Percentiles rank a stretch among this genome's conserved stretches.
Conservation (phyloP, 2,888 invertebrate genomes). For the Onchidella celtica region DNA sequence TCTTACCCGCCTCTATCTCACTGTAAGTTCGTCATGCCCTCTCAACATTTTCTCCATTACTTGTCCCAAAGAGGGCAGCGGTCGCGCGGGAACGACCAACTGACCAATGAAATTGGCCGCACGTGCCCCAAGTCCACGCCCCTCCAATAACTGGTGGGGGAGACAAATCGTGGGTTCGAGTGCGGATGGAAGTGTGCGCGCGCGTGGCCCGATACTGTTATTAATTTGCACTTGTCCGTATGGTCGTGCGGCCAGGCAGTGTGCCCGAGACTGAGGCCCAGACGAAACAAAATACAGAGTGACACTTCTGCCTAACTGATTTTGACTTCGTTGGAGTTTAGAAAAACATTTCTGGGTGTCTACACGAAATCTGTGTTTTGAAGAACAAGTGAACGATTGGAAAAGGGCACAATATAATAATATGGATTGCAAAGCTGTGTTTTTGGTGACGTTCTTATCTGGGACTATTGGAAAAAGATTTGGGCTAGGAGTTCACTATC, state of each 20-base stretch:
- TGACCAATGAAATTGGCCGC: constrained; percentile 34
- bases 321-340: no score
- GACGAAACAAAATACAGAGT: background rate
- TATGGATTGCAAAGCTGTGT: no score
- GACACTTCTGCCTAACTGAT: no score
- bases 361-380: no score
- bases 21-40: background rate
- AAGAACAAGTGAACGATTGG: no score
- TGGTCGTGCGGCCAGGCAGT: background rate
- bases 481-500: no score
- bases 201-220: constrained; percentile 24
- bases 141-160: background rate
- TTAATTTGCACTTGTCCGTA: constrained; percentile 7
- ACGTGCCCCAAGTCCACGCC: constrained; percentile 26
- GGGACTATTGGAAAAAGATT: no score
- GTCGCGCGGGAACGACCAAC: constrained; percentile 1
- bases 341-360: no score
- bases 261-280: background rate
- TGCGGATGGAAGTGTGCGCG: background rate
- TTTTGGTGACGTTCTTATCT: no score
- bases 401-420: no score
- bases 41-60: background rate
- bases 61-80: background rate
- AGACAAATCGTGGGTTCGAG: background rate
- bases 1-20: background rate